Conservation (phyloP, 2,797 vertebrate species). For the Parambassis ranga region DNA sequence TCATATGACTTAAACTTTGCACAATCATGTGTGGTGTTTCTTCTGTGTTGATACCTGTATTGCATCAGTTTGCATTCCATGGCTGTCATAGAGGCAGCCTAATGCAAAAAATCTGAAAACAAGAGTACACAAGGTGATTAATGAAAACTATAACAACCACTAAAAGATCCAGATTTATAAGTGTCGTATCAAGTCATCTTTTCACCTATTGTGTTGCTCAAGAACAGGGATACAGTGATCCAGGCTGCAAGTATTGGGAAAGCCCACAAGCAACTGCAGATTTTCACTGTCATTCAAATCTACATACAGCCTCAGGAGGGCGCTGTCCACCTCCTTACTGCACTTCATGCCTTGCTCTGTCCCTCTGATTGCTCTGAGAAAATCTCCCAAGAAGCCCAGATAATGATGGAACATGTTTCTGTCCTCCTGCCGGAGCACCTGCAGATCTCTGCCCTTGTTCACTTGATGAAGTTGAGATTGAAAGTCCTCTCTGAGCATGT, state of each 20-base stretch:
- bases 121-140: too few relatives aligned
- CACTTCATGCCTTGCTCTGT: constrained; percentile 37
- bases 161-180: neutral
- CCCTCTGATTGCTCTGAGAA: constrained; percentile 56
- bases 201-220: constrained; percentile 64
- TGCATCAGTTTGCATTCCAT: constrained; percentile 57
- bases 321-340: constrained; percentile 65
- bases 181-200: neutral
- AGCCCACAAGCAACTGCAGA: constrained; percentile 62
- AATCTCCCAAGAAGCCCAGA: constrained; percentile 67
- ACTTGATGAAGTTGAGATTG: constrained; percentile 40
- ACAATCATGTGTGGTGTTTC: neutral
- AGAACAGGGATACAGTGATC: constrained; percentile 64
- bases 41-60: constrained; percentile 58
- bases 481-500: constrained; percentile 51
- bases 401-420: constrained; percentile 50
- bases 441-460: constrained; percentile 56
- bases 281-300: constrained; percentile 50
- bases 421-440: constrained; percentile 50
- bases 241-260: constrained; percentile 61
- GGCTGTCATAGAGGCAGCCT: constrained; percentile 72
- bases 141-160: neutral
- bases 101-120: constrained; percentile 71
- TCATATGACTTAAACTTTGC: neutral
- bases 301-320: constrained; percentile 72